These are phyloP conservation scores for Ectemnius cavifrons DNA, from an alignment of 2,888 invertebrate genomes.

Conservation along the genomic window DNA sequence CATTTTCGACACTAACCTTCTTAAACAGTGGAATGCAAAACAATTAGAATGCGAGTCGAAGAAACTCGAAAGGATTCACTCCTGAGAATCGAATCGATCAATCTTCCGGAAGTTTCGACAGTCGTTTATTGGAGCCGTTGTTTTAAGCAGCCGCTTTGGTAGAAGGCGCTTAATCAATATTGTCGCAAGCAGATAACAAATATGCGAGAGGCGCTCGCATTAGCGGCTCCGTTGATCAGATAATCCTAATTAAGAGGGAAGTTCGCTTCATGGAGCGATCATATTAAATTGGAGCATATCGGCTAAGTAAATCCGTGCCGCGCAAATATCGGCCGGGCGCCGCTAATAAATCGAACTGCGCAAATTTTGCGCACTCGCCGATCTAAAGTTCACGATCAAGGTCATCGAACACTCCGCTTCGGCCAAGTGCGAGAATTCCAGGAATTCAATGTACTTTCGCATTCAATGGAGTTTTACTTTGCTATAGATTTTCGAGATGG, in stretches of 20 bases:
- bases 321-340: conserved; percentile 27
- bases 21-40: too few species aligned
- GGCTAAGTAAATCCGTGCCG: conserved; percentile 35
- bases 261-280: too few species aligned
- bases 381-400: conserved; percentile 11
- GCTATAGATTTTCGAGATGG: too few species aligned
- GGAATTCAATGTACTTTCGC: background rate
- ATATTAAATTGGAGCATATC: conserved; percentile 14
- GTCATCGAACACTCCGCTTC: background rate
- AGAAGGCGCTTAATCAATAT: background rate
- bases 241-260: conserved; percentile 41
- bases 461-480: background rate
- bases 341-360: conserved; percentile 17
- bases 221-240: too few species aligned
- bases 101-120: too few species aligned
- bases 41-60: background rate
- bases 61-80: background rate
- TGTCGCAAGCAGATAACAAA: conserved; percentile 30
- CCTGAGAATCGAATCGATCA: too few species aligned
- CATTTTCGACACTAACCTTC: too few species aligned
- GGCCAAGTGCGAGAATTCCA: background rate
- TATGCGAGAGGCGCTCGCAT: conserved; percentile 33
- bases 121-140: too few species aligned
- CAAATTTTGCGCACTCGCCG: background rate
- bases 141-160: too few species aligned